A percentile compares a stretch with the other conserved stretches of the same genome.
These are phyloP conservation scores for Monopis laevigella DNA, from an alignment of 2,888 invertebrate species.

Conservation along the genomic window DNA sequence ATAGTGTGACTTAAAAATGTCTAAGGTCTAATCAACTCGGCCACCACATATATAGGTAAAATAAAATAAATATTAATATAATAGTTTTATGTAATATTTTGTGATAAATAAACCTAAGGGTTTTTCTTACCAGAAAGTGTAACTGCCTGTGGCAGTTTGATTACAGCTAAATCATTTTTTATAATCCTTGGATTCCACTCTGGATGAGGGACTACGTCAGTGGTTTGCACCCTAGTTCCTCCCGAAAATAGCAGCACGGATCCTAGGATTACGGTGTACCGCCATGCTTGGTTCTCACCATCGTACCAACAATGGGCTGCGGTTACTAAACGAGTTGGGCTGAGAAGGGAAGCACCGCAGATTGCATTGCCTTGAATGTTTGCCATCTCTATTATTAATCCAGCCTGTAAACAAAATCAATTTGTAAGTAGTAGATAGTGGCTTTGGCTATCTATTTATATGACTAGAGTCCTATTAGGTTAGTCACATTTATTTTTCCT, in stretches of 20 bases:
- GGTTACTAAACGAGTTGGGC: slow-evolving; percentile 25
- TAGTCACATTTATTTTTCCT: too few species aligned
- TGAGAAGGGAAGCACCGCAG: slow-evolving; percentile 39
- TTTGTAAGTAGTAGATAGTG: too few species aligned
- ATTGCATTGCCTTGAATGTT: slow-evolving; percentile 22
- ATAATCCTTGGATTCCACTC: slow-evolving; percentile 28
- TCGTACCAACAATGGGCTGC: slow-evolving; percentile 41
- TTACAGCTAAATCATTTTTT: slow-evolving; percentile 35
- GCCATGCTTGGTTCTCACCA: slow-evolving; percentile 28
- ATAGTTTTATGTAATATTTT: too few species aligned
- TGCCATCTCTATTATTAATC: slow-evolving; percentile 23
- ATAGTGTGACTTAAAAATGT: too few species aligned
- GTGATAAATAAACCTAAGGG: too few species aligned
- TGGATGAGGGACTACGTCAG: slow-evolving; percentile 27
- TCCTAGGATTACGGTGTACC: slow-evolving; percentile 24
- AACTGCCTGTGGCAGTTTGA: slow-evolving; percentile 27
- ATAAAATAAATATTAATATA: too few species aligned
- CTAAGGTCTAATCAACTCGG: too few species aligned
- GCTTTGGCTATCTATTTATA: too few species aligned
- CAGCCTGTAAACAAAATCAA: slow-evolving; percentile 23
- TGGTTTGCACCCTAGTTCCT: slow-evolving; percentile 29
- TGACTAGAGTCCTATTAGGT: too few species aligned
- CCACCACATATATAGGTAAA: too few species aligned
- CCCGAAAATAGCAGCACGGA: slow-evolving; percentile 30
- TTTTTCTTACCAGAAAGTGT: slow-evolving; percentile 12